Conservation (phyloP, 2,797 vertebrate genomes). For the Muscicapa comitata region DNA sequence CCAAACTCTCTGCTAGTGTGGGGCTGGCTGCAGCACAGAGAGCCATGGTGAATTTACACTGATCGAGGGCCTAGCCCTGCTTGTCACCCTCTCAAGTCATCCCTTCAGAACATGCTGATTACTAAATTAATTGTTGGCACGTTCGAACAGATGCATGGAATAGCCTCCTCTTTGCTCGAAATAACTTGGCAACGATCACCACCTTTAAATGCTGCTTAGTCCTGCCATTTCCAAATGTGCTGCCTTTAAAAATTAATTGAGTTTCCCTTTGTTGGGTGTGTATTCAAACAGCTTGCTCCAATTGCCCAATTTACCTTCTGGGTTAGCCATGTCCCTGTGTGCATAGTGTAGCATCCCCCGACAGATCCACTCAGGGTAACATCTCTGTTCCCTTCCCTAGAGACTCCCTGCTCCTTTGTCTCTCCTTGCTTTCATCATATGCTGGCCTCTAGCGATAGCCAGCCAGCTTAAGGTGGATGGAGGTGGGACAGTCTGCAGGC, state of each 20-base stretch:
- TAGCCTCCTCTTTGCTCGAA: background rate
- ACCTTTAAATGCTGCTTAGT: background rate
- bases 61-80: background rate
- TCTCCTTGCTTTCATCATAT: background rate
- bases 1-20: background rate
- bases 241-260: slow-evolving; percentile 23
- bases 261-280: slow-evolving; percentile 1
- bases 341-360: background rate
- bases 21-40: background rate
- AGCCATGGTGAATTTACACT: background rate
- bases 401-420: background rate
- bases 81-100: background rate
- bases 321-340: background rate
- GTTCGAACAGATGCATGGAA: background rate
- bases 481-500: background rate
- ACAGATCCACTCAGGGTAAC: background rate
- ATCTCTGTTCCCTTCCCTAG: background rate
- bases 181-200: background rate
- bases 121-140: slow-evolving; percentile 2
- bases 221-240: background rate
- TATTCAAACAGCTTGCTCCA: background rate
- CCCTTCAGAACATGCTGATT: background rate
- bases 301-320: background rate
- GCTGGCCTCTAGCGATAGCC: background rate
- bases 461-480: background rate